Evolutionary conservation across 1,140 invertebrate genomes (phyloP).

Genomic region (Pseudachorutes palmiensis): DNA sequence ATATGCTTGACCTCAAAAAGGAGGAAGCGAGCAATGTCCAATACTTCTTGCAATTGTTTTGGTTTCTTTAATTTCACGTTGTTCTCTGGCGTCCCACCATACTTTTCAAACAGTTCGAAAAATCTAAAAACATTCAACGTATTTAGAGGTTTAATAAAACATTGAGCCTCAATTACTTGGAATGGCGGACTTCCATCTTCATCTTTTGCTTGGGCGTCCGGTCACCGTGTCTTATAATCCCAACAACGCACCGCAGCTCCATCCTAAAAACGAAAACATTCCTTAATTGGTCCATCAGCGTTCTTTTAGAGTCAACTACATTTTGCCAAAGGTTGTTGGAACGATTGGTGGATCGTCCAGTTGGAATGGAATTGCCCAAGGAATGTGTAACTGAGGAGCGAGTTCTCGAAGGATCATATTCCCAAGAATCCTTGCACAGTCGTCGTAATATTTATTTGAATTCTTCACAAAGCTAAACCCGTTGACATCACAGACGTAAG

Average conservation of each 20-base stretch:
- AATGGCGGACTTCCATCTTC: slow-evolving; percentile 99
- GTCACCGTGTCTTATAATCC: slow-evolving; percentile 97
- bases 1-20: slow-evolving; percentile 74
- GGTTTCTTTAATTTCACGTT: slow-evolving; percentile 97
- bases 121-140: no score
- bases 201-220: slow-evolving; percentile 99
- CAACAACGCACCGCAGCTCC: slow-evolving; percentile 95
- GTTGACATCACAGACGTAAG: slow-evolving; percentile 99
- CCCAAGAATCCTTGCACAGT: slow-evolving; percentile 94
- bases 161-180: no score
- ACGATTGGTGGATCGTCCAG: slow-evolving; percentile 97
- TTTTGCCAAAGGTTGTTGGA: slow-evolving; percentile 97
- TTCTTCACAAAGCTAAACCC: slow-evolving; percentile 99
- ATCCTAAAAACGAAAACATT: slow-evolving; percentile 53
- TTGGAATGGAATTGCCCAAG: slow-evolving; percentile 93
- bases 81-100: slow-evolving; percentile 87
- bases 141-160: no score
- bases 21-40: slow-evolving; percentile 85
- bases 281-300: no score
- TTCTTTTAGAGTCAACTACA: no score
- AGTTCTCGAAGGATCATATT: slow-evolving; percentile 88
- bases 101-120: slow-evolving; percentile 97
- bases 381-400: slow-evolving; percentile 90
- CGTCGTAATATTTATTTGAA: slow-evolving; percentile 99
- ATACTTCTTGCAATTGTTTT: slow-evolving; percentile 93